These are phyloP conservation scores for Laticauda colubrina DNA, from an alignment of 2,113 vertebrate species.

Conservation along the genomic window DNA sequence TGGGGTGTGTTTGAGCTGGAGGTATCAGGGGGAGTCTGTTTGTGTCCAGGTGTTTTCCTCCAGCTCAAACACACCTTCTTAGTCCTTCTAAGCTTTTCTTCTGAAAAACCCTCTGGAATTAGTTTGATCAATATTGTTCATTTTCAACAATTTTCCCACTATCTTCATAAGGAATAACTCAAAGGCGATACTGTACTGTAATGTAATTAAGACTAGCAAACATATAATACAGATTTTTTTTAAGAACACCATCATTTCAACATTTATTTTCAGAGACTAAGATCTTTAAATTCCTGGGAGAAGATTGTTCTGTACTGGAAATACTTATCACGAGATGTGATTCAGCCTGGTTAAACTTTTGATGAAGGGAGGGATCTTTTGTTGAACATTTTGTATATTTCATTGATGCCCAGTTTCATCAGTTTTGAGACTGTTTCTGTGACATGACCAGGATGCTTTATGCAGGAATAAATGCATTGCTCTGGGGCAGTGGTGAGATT, in stretches of 20 bases:
- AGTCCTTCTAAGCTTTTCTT: not conserved
- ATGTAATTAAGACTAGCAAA: not conserved
- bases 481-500: not conserved
- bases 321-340: no score
- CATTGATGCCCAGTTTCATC: not conserved
- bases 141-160: not conserved
- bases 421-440: not conserved
- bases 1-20: no score
- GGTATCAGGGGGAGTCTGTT: no score
- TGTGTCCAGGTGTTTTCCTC: no score
- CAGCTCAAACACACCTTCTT: no score
- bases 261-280: no score
- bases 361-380: not conserved
- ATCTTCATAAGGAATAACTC: not conserved
- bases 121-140: constrained; percentile 1
- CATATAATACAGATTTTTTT: no score
- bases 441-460: not conserved
- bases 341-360: not conserved
- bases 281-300: no score
- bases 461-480: not conserved
- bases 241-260: no score
- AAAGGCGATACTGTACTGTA: not conserved
- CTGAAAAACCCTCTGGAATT: not conserved
- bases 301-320: no score
- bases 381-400: not conserved